Base-by-base conservation (phyloP, 2,888 invertebrate species). In the Nemapogon koenigi region DNA sequence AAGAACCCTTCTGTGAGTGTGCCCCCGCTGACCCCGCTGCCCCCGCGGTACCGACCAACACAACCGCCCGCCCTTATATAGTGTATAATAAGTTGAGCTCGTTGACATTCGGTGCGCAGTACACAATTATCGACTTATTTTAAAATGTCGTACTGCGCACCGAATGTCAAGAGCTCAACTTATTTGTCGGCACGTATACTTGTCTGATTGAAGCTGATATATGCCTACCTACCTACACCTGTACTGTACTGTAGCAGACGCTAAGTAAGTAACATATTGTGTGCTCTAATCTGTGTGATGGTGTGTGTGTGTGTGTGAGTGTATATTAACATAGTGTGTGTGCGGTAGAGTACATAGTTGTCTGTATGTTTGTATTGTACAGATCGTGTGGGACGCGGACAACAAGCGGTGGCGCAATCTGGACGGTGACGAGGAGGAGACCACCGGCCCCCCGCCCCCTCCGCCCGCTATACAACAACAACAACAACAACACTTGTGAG, bases 381-480 rank as follows among this genome's bases (percentile, higher is more conserved):
- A 92, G 92, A 96, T 96, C 81, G 90, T 96, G 38, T 97, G 95
- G 95, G 94, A 96, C 78, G 81, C 88, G 40, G 86, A 86, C n/a
- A 85, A 83, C 54, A 91, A 94, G 60, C 84, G 86, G 49, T 97
- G 96, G 96, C 83, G 86, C 35, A 91, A 96, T 72, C 84, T 86
- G 29, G 91, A 91, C 59, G 89, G 84, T 17, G 88, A 86, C 45
- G 85, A 80, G 4, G 83, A 83, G 16, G 86, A 79, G 37, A 58
- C 42, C 26, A 26, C 28, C n/a, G 46, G 41, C 43, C 52, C 50
- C 26, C 50, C 54, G 44, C 61, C 63, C 43, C 65, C 69, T 44
- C 63, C 68, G 43, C 66, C 69, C 44, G 43, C 66, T 68, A 44
- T 61, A 53, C 40, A 40, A n/a, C n/a, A n/a, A n/a, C n/a, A n/a